Conservation (phyloP, 2,888 invertebrate genomes). For the Agrochola lota region DNA sequence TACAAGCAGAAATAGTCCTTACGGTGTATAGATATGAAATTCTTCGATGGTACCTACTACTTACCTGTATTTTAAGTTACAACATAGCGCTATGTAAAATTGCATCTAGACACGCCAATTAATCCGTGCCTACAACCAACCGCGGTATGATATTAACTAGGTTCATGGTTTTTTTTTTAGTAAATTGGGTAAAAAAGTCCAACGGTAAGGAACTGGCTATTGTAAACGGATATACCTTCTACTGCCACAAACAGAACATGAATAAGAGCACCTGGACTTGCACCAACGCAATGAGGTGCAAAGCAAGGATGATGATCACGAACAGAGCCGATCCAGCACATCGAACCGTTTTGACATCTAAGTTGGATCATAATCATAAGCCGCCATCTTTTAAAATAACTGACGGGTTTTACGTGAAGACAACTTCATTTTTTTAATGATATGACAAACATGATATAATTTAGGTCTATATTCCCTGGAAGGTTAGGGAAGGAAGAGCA, state of each 20-base stretch:
- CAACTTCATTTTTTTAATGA: slow-evolving; percentile 22
- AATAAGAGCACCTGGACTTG: slow-evolving; percentile 41
- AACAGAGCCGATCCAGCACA: slow-evolving; percentile 7
- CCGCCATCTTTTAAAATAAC: slow-evolving; percentile 45
- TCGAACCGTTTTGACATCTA: slow-evolving; percentile 4
- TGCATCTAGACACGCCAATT: background rate
- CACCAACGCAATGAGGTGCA: slow-evolving; percentile 42
- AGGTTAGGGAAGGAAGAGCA: background rate
- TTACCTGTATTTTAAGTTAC: background rate
- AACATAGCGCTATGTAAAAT: no score
- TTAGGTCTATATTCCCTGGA: background rate
- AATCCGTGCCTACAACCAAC: background rate
- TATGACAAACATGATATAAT: accelerated
- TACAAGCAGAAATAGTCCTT: no score
- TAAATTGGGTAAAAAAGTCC: slow-evolving; percentile 59
- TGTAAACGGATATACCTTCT: slow-evolving; percentile 70
- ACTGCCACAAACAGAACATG: slow-evolving; percentile 44
- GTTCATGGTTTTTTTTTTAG: slow-evolving; percentile 33
- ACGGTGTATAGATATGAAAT: no score
- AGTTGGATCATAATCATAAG: slow-evolving; percentile 42
- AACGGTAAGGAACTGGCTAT: slow-evolving; percentile 68
- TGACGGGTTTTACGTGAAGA: slow-evolving; percentile 40
- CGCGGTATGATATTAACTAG: background rate
- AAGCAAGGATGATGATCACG: slow-evolving; percentile 35
- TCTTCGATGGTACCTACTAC: background rate